Percentiles rank a stretch among this genome's conserved stretches.
Evolutionary conservation across 2,797 vertebrate genomes (phyloP).

Genomic region (Pseudochirops cupreus): DNA sequence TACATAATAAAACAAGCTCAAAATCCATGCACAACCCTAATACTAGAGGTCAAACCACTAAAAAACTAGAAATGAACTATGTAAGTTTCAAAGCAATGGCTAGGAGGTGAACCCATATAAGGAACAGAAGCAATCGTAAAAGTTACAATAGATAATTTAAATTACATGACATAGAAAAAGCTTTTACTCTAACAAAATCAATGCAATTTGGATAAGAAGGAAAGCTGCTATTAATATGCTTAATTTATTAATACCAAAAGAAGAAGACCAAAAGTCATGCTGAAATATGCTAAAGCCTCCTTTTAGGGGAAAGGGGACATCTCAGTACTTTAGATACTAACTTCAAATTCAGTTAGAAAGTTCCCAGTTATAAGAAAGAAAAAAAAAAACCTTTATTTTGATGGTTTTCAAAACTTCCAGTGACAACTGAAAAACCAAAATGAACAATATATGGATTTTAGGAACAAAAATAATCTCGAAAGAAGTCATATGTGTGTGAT

Average conservation of each 20-base stretch:
- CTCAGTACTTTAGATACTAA: neutral
- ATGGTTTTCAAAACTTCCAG: neutral
- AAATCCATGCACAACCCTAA: neutral
- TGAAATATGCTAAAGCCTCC: neutral
- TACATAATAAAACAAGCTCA: neutral
- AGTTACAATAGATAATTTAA: neutral
- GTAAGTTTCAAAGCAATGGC: too few species aligned
- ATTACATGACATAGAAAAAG: neutral
- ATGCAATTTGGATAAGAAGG: neutral
- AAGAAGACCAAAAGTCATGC: neutral
- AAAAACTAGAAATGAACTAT: neutral
- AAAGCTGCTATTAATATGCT: neutral
- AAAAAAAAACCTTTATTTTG: neutral
- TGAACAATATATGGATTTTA: neutral
- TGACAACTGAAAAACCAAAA: neutral
- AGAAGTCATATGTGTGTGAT: neutral
- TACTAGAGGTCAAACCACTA: neutral
- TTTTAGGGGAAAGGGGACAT: neutral
- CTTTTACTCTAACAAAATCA: neutral
- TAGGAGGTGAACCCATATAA: too few species aligned
- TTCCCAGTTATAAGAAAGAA: neutral
- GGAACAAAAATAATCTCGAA: neutral
- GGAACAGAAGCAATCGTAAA: neutral
- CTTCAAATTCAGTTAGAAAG: neutral
- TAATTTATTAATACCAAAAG: neutral